Evolutionary conservation across 2,797 vertebrate species (phyloP), one percentile per base, ranked within the genome.

Genomic region (Propithecus perrieri): DNA sequence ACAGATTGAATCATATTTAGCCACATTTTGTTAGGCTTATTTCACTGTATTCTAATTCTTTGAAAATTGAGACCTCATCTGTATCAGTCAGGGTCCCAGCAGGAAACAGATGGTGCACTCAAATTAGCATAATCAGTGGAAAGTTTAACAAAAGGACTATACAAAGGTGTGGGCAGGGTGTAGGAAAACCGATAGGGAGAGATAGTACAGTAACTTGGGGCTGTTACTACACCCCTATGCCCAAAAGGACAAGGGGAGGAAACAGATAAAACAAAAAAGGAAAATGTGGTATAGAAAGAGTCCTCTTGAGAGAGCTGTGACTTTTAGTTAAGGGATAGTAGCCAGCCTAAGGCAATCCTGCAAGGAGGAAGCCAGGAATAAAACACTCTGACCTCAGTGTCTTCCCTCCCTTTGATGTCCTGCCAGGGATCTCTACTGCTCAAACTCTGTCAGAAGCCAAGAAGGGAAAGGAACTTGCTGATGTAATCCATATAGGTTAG

Each of bases 141-240:
- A 96, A 91, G 69, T 93, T 97, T 91, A 93, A 93, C 63, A 95
- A 95, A 89, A 96, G 69, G 75, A 95, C 83, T 96, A 75, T 88
- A 84, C 57, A 95, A 91, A 97, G 46, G 74, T 97, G 48, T 74
- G 35, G 35, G 33, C 63, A 89, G 69, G 74, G 12, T 71, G n/a
- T 87, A 59, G 12, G 33, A 67, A 96, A 96, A 85, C 35, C 35
- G 87, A 95, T 46, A 97, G 17, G 63, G 63, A 81, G n/a, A 85
- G 7, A 93, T 3, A 59, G 43, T 74, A 6, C 13, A 84, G 78
- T 93, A 86, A 86, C 38, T 84, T 94, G 26, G 35, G 24, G 43
- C 35, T 95, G 4, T 92, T 91, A 76, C 65, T 35, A 76, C 30
- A 83, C 28, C 22, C 11, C 33, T 91, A 72, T 2, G 9, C 69